Percentiles rank a stretch among this genome's conserved stretches.
phyloP scores from a whole-genome alignment of 2,888 invertebrate genomes.

The Leptinotarsa haldemani region DNA sequence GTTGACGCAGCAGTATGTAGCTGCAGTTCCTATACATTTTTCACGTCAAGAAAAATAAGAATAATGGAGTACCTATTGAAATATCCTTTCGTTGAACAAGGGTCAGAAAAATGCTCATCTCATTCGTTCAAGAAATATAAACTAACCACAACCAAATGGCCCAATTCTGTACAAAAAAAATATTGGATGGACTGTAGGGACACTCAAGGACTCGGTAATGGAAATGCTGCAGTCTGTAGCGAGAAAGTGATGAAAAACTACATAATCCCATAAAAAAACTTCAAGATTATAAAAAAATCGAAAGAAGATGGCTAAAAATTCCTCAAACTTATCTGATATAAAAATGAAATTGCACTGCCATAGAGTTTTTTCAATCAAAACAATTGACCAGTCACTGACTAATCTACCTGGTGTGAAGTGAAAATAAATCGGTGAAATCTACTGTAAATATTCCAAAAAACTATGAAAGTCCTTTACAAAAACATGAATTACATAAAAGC shows the following conservation, averaged over 20 bases:
- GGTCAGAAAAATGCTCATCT: constrained; percentile 16
- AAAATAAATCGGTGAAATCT: background rate
- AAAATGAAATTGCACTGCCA: background rate
- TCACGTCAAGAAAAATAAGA: background rate
- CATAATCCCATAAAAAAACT: background rate
- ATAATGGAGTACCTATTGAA: background rate
- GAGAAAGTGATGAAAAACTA: background rate
- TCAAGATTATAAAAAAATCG: background rate
- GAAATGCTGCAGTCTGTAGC: background rate
- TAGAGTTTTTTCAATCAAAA: background rate
- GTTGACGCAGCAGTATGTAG: background rate
- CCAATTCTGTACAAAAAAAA: constrained; percentile 9
- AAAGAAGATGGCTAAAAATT: background rate
- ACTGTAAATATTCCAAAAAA: background rate
- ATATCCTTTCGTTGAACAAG: constrained; percentile 10
- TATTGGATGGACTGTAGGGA: background rate
- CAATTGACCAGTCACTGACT: background rate
- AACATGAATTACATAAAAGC: background rate
- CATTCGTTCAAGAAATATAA: constrained; percentile 12
- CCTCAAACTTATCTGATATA: background rate
- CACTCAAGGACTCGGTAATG: background rate
- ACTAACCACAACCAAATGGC: background rate
- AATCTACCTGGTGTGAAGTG: background rate
- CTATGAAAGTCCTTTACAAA: background rate
- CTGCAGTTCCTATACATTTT: background rate